Evolutionary conservation across 2,113 vertebrate species (phyloP), one percentile per base, ranked within the genome.

Genomic region (Psilopogon haemacephalus): DNA sequence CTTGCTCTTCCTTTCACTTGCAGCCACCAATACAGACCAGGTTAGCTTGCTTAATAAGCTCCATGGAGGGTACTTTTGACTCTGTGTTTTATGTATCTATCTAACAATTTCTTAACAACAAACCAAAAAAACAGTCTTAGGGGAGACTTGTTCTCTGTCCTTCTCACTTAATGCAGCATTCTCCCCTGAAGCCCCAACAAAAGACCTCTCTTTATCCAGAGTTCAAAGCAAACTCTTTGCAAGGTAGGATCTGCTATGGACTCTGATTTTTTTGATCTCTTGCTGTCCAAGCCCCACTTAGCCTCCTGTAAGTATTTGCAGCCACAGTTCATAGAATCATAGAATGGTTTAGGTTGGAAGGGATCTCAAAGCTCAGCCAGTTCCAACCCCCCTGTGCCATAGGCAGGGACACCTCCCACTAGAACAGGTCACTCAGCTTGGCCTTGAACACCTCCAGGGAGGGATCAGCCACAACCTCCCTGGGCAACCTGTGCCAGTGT

Each of bases 11-110:
- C 78, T 88, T 63, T 65, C 37, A 60, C 73, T 77, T 44, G 16
- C 16, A 62, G 52, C 32, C 46, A 37, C 74, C 35, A 35, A 42
- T 20, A 58, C 4, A 42, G 82, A 55, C 82, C 44, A 21, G 64
- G 33, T 37, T 15, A 86, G 14, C 62, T 94, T 85, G 58, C 77
- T 92, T 95, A 95, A 95, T 86, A 91, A 94, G 75, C 62, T 86
- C 87, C 74, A 1, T 26, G 26, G 93, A 83, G 87, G 58, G 38
- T 13, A 3, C 54, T 85, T 95, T 73, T 85, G 44, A 73, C 58
- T 56, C 32, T 48, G 18, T 70, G 30, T 40, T 84, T 40, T 84
- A 35, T 17, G 18, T 18, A 70, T 52, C 48, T 84, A 67, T 93
- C 71, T 79, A 80, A 88, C 68, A 84, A 46, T 30, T 73, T 54